Conservation (phyloP, 37 sponge, comb jelly and placozoan genomes). For the Lycopodina hypogea region DNA sequence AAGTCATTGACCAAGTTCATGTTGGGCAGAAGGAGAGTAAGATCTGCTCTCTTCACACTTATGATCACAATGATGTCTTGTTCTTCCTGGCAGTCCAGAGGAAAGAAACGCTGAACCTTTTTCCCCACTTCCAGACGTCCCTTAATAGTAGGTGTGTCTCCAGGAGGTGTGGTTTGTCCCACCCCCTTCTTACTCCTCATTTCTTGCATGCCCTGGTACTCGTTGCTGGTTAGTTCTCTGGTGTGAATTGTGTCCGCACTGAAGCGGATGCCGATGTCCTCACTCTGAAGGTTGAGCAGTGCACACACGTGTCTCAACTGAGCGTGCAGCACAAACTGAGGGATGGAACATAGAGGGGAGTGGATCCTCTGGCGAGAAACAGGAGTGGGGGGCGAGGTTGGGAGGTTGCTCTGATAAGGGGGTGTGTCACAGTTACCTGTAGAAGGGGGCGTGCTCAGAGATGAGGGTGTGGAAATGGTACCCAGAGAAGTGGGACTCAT, state of each 20-base stretch:
- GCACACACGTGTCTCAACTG: not conserved
- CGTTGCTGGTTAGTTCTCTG: not conserved
- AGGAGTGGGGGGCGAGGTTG: not conserved
- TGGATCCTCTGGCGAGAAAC: slow-evolving; percentile 9
- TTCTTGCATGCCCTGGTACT: slow-evolving; percentile 1
- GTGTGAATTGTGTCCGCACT: not conserved
- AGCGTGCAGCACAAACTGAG: slow-evolving; percentile 6
- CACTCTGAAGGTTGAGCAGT: slow-evolving; percentile 12
- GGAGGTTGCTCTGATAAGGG: not conserved
- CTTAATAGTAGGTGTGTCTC: slow-evolving; percentile 28
- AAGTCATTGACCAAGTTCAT: slow-evolving; percentile 40
- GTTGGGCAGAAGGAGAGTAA: slow-evolving; percentile 25
- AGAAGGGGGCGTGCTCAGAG: not conserved
- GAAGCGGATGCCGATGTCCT: slow-evolving; percentile 21
- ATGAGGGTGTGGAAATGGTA: not conserved
- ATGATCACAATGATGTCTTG: slow-evolving; percentile 34
- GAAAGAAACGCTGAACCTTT: slow-evolving; percentile 25
- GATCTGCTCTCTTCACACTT: slow-evolving; percentile 8
- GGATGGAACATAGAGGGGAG: not conserved
- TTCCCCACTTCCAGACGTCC: slow-evolving; percentile 50
- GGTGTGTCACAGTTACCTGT: not conserved
- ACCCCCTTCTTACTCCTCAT: not conserved
- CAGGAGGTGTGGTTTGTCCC: not conserved
- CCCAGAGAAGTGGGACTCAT: too few relatives aligned
- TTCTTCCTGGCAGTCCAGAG: not conserved